Conservation (phyloP, 2,888 invertebrate genomes). For the Caenorhabditis sp. region DNA sequence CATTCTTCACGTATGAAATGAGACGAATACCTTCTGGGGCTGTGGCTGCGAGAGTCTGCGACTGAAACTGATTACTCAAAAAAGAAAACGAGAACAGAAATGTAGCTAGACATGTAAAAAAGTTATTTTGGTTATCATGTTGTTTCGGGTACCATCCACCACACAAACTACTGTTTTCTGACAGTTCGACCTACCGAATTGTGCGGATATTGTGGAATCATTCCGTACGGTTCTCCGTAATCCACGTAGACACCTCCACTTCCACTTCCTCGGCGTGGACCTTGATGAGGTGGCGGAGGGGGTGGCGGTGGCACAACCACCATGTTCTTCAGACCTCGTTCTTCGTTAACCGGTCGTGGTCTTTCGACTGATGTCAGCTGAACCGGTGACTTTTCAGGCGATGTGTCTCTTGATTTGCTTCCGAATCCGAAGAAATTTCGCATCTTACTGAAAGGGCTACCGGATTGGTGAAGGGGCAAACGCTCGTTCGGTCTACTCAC, state of each 20-base stretch:
- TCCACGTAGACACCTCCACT: slow-evolving; percentile 45
- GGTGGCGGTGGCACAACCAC: slow-evolving; percentile 5
- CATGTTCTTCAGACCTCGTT: neutral
- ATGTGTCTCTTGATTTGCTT: slow-evolving; percentile 64
- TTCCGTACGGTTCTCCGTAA: slow-evolving; percentile 49
- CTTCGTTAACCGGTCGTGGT: slow-evolving; percentile 18
- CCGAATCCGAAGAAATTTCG: slow-evolving; percentile 67
- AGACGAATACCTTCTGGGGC: slow-evolving; percentile 34
- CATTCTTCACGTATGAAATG: slow-evolving; percentile 33
- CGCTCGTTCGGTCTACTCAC: slow-evolving; percentile 18
- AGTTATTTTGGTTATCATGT: neutral
- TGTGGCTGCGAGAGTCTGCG: slow-evolving; percentile 27
- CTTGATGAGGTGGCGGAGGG: slow-evolving; percentile 21
- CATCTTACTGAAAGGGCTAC: slow-evolving; percentile 60
- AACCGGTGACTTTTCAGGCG: slow-evolving; percentile 61
- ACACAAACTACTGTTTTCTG: neutral
- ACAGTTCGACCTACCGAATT: slow-evolving; percentile 21
- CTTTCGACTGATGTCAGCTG: slow-evolving; percentile 37
- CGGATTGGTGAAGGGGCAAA: neutral
- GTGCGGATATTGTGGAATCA: slow-evolving; percentile 47
- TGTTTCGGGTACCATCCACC: neutral
- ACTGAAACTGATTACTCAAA: slow-evolving; percentile 33
- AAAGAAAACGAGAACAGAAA: neutral
- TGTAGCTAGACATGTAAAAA: slow-evolving; percentile 2
- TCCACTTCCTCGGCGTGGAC: slow-evolving; percentile 24